phyloP scores from a whole-genome alignment of 2,888 invertebrate species.

The Acheta domesticus region DNA sequence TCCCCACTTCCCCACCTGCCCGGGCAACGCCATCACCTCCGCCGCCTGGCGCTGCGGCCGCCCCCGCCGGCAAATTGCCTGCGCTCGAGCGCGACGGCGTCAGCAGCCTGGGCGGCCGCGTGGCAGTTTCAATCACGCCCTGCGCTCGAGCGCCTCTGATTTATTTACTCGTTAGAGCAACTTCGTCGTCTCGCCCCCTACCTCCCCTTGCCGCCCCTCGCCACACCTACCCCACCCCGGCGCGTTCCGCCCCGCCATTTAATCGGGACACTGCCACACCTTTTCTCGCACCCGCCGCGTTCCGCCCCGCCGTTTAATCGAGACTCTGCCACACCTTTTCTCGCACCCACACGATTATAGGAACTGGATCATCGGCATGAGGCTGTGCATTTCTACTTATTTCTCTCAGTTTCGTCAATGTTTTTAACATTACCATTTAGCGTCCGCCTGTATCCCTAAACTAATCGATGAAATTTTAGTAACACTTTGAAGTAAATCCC shows the following conservation, averaged over 20 bases:
- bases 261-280: neutral
- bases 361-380: no score
- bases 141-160: neutral
- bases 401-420: no score
- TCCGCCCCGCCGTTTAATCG: neutral
- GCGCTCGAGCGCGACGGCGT: neutral
- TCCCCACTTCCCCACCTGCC: no score
- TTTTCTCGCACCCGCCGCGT: neutral
- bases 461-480: no score
- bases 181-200: neutral
- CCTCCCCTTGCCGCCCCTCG: neutral
- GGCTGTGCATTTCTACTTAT: no score
- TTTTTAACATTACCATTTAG: no score
- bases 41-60: neutral
- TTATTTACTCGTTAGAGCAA: neutral
- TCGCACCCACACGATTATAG: neutral
- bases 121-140: neutral
- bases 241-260: no score
- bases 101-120: neutral
- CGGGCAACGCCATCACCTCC: neutral
- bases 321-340: neutral
- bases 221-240: no score
- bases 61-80: neutral
- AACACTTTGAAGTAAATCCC: no score
- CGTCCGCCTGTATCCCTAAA: no score